Conservation (phyloP, 2,113 vertebrate species). For the Pelecanus crispus region DNA sequence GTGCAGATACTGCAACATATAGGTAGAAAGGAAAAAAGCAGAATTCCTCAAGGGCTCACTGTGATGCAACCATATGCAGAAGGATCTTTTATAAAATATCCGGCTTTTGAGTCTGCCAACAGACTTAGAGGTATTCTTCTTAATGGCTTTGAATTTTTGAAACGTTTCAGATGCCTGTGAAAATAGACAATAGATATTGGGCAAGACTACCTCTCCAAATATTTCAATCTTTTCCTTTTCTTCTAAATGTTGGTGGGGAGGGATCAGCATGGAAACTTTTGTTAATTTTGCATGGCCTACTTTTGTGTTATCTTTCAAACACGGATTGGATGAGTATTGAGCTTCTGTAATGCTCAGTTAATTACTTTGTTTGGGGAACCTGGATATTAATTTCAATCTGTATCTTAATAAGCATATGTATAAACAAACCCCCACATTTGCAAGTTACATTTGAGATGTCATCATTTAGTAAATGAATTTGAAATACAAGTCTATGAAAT, state of each 20-base stretch:
- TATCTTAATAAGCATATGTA: neutral
- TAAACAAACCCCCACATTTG: neutral
- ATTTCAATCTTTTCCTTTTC: neutral
- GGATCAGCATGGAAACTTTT: neutral
- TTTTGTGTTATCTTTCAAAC: neutral
- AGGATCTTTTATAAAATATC: neutral
- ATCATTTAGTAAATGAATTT: neutral
- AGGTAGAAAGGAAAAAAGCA: neutral
- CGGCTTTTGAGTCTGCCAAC: neutral
- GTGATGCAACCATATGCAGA: neutral
- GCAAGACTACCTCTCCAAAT: neutral
- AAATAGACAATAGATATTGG: neutral
- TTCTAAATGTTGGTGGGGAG: neutral
- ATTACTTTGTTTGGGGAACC: neutral
- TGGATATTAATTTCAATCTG: neutral
- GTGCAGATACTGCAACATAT: accelerated
- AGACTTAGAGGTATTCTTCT: neutral
- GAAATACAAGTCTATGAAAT: neutral
- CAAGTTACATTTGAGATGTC: neutral
- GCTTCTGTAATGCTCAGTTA: neutral
- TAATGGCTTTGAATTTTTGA: neutral
- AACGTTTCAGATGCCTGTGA: neutral
- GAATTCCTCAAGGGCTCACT: neutral
- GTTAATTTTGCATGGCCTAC: neutral
- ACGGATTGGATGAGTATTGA: neutral